A percentile compares a stretch with the other conserved stretches of the same genome.
These are phyloP conservation scores for Allacma fusca DNA, from an alignment of 2,888 invertebrate genomes.

Conservation along the genomic window DNA sequence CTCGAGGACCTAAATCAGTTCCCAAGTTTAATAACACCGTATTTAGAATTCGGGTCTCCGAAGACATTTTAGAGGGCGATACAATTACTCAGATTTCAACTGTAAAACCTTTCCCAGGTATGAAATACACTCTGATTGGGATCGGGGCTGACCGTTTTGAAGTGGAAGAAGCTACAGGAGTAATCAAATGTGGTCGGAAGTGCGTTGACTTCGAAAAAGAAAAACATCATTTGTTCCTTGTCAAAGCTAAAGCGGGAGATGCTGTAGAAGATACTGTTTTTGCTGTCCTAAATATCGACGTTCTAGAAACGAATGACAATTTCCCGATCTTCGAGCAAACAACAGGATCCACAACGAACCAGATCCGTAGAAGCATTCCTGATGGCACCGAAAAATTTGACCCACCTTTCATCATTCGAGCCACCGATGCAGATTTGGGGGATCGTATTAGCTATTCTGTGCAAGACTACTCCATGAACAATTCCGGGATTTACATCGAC, in stretches of 20 bases:
- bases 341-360: slow-evolving; percentile 44
- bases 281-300: slow-evolving; percentile 57
- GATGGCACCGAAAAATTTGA: slow-evolving; percentile 80
- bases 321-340: slow-evolving; percentile 61
- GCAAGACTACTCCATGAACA: slow-evolving; percentile 50
- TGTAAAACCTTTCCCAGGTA: slow-evolving; percentile 60
- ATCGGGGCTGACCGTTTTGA: slow-evolving; percentile 79
- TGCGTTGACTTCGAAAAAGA: slow-evolving; percentile 60
- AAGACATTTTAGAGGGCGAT: slow-evolving; percentile 69
- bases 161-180: slow-evolving; percentile 75
- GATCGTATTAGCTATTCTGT: slow-evolving; percentile 56
- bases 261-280: slow-evolving; percentile 58
- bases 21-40: slow-evolving; percentile 72
- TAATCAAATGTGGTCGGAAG: slow-evolving; percentile 67
- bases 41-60: slow-evolving; percentile 77
- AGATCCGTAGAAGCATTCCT: slow-evolving; percentile 71
- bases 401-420: slow-evolving; percentile 79
- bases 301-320: slow-evolving; percentile 57
- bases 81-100: slow-evolving; percentile 55
- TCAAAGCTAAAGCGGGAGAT: slow-evolving; percentile 52
- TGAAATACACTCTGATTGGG: slow-evolving; percentile 78
- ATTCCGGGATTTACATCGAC: slow-evolving; percentile 69
- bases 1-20: slow-evolving; percentile 52
- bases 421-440: slow-evolving; percentile 56
- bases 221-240: slow-evolving; percentile 57